Base-by-base conservation (phyloP, 2,888 invertebrate genomes). In the Synanthedon myopaeformis region DNA sequence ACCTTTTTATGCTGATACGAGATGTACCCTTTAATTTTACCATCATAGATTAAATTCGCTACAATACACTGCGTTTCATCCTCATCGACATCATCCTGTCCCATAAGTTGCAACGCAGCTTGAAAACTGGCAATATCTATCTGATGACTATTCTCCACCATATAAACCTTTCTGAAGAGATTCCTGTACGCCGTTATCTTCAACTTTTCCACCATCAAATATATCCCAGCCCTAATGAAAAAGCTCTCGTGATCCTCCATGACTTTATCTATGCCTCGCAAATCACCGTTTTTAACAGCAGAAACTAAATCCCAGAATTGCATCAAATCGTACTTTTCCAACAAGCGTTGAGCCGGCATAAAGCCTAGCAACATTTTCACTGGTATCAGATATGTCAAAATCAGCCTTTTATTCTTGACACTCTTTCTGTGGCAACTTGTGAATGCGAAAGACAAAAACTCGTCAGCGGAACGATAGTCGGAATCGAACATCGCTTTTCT, bases 401-500 rank as follows among this genome's bases (percentile, higher is more conserved):
- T 98, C 49, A 96, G 89, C 57, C 95, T 89, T 72, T 98, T 98
- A 78, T 99, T 99, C 68, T 93, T 94, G 54, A 88, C 89, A 57
- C 93, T 94, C 54, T 90, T 89, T 57, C 89, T 89, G 63, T 96
- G 96, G 67, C 99, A 98, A 68, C 95, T 93, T 72, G 94, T 91
- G 76, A 99, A 99, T 0, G 99, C 98, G 79, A 93, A 99, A 0
- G 95, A 93, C 19, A 99, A 82, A 70, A 94, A 95, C 71, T 96
- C 94, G 75, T 99, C 97, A 19, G 99, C 99, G 79, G 92, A 90
- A 76, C 93, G 93, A 72, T 97, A 97, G 74, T 99, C 96, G 54
- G 97, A 97, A 79, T 99, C 99, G 76, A 99, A 99, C 96, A 99
- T 98, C 3, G 97, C 96, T 76, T 99, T 98, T 41, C 98, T 90